These are phyloP conservation scores for Acrobeloides nanus DNA, from an alignment of 2,888 invertebrate genomes.

Conservation along the genomic window DNA sequence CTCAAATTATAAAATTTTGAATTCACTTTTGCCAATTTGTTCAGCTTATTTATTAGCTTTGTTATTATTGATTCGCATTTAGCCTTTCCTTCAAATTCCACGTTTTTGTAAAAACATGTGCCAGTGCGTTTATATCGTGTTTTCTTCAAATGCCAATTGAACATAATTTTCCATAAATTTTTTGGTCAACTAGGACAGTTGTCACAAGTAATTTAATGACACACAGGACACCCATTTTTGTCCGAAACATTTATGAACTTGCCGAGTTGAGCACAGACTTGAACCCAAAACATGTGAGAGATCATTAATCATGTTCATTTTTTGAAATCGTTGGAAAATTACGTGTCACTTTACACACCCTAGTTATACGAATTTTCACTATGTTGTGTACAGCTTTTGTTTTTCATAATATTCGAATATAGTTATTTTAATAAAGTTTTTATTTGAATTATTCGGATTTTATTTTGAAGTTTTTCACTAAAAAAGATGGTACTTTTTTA, in stretches of 20 bases:
- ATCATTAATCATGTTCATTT: background rate
- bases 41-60: too few species aligned
- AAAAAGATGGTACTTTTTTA: background rate
- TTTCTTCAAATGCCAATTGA: background rate
- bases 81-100: background rate
- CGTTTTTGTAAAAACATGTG: background rate
- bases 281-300: too few species aligned
- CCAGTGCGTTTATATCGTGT: background rate
- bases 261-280: too few species aligned
- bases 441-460: background rate
- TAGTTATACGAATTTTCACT: background rate
- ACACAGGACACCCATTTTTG: background rate
- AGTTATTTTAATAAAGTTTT: background rate
- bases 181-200: background rate
- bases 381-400: background rate
- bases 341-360: background rate
- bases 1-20: too few species aligned
- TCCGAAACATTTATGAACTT: too few species aligned
- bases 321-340: constrained; percentile 10
- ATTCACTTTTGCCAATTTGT: too few species aligned
- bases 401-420: background rate
- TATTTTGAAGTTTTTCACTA: background rate
- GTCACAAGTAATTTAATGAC: background rate
- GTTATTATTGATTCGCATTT: too few species aligned
- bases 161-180: background rate